Conservation (phyloP, 2,888 invertebrate species). For the Zootermopsis nevadensis region DNA sequence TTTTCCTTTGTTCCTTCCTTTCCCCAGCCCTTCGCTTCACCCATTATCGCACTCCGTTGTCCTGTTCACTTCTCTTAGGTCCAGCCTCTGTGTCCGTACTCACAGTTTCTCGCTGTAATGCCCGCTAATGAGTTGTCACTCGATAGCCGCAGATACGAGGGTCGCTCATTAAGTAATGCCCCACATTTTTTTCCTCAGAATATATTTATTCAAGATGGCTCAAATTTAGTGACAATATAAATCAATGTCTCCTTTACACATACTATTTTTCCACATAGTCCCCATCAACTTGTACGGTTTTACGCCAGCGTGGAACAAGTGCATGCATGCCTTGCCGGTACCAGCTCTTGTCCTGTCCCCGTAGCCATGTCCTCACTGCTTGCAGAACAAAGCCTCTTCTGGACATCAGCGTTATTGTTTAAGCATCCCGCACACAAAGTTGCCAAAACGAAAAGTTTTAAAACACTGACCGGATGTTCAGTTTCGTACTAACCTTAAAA, state of each 20-base stretch:
- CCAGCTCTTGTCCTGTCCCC: no score
- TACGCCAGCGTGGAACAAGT: no score
- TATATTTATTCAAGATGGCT: no score
- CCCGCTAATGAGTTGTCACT: not conserved
- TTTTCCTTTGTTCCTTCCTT: not conserved
- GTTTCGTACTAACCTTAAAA: not conserved
- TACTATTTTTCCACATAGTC: no score
- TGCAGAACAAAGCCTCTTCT: not conserved
- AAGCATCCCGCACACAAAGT: not conserved
- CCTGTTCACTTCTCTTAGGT: not conserved
- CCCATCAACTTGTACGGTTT: no score
- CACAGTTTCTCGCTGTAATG: not conserved
- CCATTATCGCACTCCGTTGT: not conserved
- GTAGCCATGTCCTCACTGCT: no score
- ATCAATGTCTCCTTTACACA: no score
- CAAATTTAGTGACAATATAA: no score
- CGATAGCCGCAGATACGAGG: not conserved
- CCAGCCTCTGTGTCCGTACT: not conserved
- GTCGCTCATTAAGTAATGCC: no score
- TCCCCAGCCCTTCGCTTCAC: not conserved
- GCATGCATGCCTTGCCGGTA: no score
- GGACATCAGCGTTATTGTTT: not conserved
- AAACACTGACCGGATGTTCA: not conserved
- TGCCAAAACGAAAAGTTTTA: not conserved
- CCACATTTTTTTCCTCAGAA: no score